Conservation (phyloP, 2,888 invertebrate genomes). For the Punctoribates punctum region DNA sequence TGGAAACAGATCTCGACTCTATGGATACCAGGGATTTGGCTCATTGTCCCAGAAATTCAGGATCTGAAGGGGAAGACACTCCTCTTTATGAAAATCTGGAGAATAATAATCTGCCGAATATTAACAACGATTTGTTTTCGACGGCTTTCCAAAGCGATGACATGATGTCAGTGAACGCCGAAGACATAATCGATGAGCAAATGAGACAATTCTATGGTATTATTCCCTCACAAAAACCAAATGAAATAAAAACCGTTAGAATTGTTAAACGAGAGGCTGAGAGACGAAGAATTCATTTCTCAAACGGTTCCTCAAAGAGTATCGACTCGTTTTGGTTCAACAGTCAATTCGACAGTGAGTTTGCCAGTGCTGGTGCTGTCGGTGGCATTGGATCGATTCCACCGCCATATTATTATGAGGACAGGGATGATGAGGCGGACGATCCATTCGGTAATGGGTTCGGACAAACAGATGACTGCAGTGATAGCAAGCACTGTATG, state of each 20-base stretch:
- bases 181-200: constrained; percentile 51
- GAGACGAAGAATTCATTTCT: constrained; percentile 59
- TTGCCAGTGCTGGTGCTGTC: background rate
- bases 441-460: background rate
- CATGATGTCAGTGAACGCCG: background rate
- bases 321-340: constrained; percentile 18
- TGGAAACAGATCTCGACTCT: constrained; percentile 84
- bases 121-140: constrained; percentile 11
- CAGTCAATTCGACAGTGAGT: constrained; percentile 13
- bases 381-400: constrained; percentile 34
- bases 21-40: constrained; percentile 65
- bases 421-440: background rate
- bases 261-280: constrained; percentile 89
- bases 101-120: background rate
- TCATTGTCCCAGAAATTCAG: constrained; percentile 24
- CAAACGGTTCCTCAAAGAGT: constrained; percentile 8
- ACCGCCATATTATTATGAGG: constrained; percentile 30
- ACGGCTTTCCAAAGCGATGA: constrained; percentile 25
- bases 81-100: constrained; percentile 33
- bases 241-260: constrained; percentile 83
- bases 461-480: background rate
- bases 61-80: constrained; percentile 29
- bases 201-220: constrained; percentile 57
- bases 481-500: constrained; percentile 11
- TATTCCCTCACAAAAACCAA: constrained; percentile 66